Base-by-base conservation (phyloP, 2,888 invertebrate species). In the Rhaphigaster nebulosa region DNA sequence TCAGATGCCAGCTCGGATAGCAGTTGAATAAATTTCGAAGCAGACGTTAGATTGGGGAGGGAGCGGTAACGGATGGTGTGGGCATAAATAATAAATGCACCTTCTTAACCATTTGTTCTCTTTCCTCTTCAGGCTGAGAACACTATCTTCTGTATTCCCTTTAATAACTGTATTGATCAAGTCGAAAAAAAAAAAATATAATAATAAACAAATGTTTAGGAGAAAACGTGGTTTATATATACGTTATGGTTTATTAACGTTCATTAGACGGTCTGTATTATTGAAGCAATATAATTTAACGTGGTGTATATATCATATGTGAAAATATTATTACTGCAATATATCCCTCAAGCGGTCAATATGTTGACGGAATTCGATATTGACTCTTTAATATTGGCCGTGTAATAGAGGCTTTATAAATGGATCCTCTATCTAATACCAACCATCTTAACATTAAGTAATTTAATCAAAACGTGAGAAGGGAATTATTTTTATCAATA, bases 1-100 rank as follows among this genome's bases (percentile, higher is more conserved):
- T 41, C 88, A 65, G 88, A 88, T 88, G 88, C 84, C 45, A 84
- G 84, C 45, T n/a, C 26, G n/a, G 84, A 84, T 84, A 45, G 45
- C 12, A 45, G 45, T 45, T 84, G 41, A 84, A 84, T 84, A 84
- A 84, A 84, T 84, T 84, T 84, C 45, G 45, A 84, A 45, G 41
- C 45, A 84, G 84, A 45, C 84, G 84, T 84, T 45, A 84, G 45
- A 45, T 84, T 41, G 84, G 41, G 84, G 45, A n/a, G 84, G 84
- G 45, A 45, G 84, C 23, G 45, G 41, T 34, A 70, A 70, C 70
- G 70, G 70, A 70, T 70, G 70, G 70, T 70, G 70, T 34, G 34
- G 34, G 70, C 70, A 70, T 70, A 70, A 70, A 70, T 70, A 70
- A 70, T 70, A 70, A 70, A 70, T 34, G 70, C 70, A 70, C 70